Percentiles rank a stretch among this genome's conserved stretches.
These are phyloP conservation scores for Aurelia sp. DNA, from an alignment of 30 jellyfish, hydroid and myxozoan genomes.

Conservation along the genomic window DNA sequence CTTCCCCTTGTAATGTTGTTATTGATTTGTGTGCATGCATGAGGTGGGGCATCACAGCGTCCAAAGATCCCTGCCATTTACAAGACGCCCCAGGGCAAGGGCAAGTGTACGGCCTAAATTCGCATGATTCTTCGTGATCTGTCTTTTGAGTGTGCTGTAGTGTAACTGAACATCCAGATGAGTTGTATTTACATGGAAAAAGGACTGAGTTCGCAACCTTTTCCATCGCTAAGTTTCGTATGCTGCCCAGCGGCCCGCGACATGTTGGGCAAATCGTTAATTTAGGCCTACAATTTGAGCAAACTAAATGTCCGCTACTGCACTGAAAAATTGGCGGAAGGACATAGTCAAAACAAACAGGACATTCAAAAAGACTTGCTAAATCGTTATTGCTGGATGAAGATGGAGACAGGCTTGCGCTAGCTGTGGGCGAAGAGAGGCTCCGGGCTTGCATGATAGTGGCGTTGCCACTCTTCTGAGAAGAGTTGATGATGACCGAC, in stretches of 20 bases:
- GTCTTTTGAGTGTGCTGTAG: constrained; percentile 89
- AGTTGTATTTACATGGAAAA: constrained; percentile 92
- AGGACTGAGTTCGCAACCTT: constrained; percentile 93
- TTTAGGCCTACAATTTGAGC: constrained; percentile 97
- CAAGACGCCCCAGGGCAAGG: constrained; percentile 99
- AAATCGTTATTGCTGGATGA: constrained; percentile 89
- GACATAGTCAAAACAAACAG: constrained; percentile 97
- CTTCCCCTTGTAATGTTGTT: constrained; percentile 98
- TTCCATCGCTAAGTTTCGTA: constrained; percentile 98
- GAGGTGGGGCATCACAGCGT: constrained; percentile 97
- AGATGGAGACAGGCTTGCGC: constrained; percentile 61
- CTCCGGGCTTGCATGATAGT: constrained; percentile 81
- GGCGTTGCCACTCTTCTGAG: constrained; percentile 86
- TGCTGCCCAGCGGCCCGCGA: constrained; percentile 99
- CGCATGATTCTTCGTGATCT: constrained; percentile 97
- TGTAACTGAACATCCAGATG: constrained; percentile 91
- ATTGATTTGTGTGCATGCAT: constrained; percentile 97
- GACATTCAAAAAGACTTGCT: constrained; percentile 98
- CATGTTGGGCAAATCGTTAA: constrained; percentile 98
- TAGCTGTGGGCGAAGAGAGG: constrained; percentile 60
- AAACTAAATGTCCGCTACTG: constrained; percentile 98
- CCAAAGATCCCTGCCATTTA: constrained; percentile 98
- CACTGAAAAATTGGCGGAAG: constrained; percentile 99
- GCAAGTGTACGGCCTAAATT: constrained; percentile 96
- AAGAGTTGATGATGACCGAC: constrained; percentile 66